Base-by-base conservation (phyloP, 2,797 vertebrate species). In the Falco biarmicus region DNA sequence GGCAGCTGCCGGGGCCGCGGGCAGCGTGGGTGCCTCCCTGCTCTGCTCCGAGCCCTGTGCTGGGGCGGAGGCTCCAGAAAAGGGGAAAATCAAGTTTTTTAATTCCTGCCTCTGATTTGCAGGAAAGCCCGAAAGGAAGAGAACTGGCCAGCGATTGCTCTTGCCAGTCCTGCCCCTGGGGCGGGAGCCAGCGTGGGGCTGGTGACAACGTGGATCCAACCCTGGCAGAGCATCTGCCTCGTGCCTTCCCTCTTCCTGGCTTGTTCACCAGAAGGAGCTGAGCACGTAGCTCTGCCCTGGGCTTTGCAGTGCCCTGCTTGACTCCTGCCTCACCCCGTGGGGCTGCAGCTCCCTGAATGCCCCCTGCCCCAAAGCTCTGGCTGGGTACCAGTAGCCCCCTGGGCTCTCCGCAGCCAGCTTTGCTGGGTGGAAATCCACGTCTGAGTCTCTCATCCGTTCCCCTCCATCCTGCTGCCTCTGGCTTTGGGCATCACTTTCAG, bases 1-100 rank as follows among this genome's bases (percentile, higher is more conserved):
- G 74, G 70, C 89, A 84, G 56, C 80, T 48, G 75, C 79, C 0
- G 1, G 51, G 43, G 45, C 91, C 1, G 4, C 4, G 1, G 69
- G 92, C 80, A 74, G 45, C 0, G 11, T 28, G 56, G 69, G 45
- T 39, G 61, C 87, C 50, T 90, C 73, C 65, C 82, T 63, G 76
- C 48, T 39, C 76, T 0, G 5, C 64, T 39, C 68, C 93, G 0
- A 4, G 71, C 76, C 43, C 45, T 0, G 2, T 4, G 37, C 76
- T 84, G 84, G 90, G 84, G 90, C 0, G 47, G 94, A 84, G 90
- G 83, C 64, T 76, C 63, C 1, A 0, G 82, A 70, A 95, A 95
- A 95, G 94, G 66, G 71, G 91, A 93, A 97, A 95, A 82, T 87
- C 25, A 1, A 43, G 66, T 82, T 91, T 92, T 66, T 77, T 82